These are phyloP conservation scores for Dallia pectoralis DNA, from an alignment of 2,797 vertebrate species.

Conservation along the genomic window DNA sequence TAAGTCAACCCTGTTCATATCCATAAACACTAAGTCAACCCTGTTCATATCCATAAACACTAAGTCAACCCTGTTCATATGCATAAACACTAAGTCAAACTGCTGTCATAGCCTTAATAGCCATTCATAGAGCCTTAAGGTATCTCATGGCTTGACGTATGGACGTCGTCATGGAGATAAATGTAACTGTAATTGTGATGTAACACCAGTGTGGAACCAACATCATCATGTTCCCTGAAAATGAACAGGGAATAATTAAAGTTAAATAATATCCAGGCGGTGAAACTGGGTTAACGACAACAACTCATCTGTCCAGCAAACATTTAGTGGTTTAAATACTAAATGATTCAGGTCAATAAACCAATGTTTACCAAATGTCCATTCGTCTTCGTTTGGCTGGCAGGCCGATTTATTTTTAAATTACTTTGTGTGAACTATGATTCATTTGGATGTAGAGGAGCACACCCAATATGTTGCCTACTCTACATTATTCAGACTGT, in stretches of 20 bases:
- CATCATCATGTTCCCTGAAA: not conserved
- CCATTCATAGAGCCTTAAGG: not conserved
- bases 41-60: not conserved
- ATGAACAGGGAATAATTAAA: not conserved
- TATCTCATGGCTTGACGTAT: not conserved
- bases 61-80: not conserved
- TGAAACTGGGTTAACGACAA: not conserved
- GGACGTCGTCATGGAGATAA: not conserved
- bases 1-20: no score
- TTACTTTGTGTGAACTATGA: not conserved
- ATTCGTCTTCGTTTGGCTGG: not conserved
- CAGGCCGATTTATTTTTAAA: not conserved
- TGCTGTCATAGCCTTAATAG: not conserved
- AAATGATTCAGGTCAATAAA: conserved; percentile 4
- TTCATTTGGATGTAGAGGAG: not conserved
- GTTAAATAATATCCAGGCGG: not conserved
- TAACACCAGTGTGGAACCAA: not conserved
- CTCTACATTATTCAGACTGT: conserved; percentile 17
- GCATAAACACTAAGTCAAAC: not conserved
- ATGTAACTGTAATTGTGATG: no score
- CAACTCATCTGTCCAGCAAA: not conserved
- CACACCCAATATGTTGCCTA: not conserved
- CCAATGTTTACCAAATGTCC: not conserved
- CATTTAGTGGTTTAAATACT: not conserved
- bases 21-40: not conserved